Conservation (phyloP, 2,113 vertebrate genomes). For the Scartelaos histophorus region DNA sequence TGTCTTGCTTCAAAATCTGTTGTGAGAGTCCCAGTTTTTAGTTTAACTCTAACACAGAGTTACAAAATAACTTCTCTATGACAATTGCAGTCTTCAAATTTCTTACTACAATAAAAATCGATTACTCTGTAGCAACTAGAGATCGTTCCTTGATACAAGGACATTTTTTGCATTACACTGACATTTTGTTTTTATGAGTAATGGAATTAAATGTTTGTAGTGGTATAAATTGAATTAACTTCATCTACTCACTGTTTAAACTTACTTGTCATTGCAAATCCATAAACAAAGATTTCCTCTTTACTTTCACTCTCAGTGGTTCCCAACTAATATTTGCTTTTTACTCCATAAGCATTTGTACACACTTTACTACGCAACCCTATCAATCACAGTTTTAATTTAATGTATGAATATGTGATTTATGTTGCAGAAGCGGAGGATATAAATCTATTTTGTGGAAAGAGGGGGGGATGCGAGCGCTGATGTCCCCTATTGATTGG, state of each 20-base stretch:
- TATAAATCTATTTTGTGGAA: constrained; percentile 78
- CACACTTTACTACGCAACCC: constrained; percentile 49
- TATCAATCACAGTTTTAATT: constrained; percentile 82
- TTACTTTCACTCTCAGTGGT: constrained; percentile 48
- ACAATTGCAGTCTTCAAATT: too few relatives aligned
- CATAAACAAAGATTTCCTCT: constrained; percentile 52
- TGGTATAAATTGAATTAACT: background rate
- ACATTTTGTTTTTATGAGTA: background rate
- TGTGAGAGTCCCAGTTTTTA: too few relatives aligned
- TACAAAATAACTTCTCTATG: too few relatives aligned
- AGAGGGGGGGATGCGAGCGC: constrained; percentile 54
- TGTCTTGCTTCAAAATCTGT: too few relatives aligned
- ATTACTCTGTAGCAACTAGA: background rate
- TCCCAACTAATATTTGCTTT: constrained; percentile 61
- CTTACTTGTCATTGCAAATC: constrained; percentile 19
- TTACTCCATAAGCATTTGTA: constrained; percentile 53
- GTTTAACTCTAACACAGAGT: too few relatives aligned
- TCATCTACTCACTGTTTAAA: constrained; percentile 16
- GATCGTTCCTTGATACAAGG: background rate
- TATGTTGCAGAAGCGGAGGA: constrained; percentile 70
- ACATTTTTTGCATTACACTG: background rate
- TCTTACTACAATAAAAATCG: background rate
- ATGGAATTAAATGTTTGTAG: background rate
- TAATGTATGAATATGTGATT: constrained; percentile 83
- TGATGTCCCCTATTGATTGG: constrained; percentile 82